Evolutionary conservation across 2,113 vertebrate species (phyloP).

Genomic region (Cricetomys ansorgei): DNA sequence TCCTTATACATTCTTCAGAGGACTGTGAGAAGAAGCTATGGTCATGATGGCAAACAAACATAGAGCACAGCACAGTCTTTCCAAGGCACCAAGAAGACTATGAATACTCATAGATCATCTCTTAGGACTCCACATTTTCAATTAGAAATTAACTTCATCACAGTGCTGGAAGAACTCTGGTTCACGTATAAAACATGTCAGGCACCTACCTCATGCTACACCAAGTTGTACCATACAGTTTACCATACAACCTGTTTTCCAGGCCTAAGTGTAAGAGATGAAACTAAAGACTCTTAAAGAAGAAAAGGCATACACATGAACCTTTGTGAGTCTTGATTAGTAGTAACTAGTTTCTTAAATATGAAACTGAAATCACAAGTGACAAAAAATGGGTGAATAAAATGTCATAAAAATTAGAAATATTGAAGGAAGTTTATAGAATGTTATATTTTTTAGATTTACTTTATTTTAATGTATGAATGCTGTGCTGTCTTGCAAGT

Average conservation of each 20-base stretch:
- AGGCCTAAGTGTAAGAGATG: not conserved
- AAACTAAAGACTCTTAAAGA: slow-evolving; percentile 2
- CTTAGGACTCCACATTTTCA: not conserved
- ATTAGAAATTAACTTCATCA: not conserved
- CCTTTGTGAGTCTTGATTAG: not conserved
- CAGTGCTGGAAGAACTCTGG: not conserved
- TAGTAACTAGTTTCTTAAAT: not conserved
- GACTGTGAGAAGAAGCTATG: not conserved
- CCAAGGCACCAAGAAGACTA: not conserved
- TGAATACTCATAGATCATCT: not conserved
- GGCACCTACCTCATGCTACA: not conserved
- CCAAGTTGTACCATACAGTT: too few species aligned
- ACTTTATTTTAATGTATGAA: not conserved
- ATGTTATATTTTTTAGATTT: not conserved
- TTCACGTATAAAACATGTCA: not conserved
- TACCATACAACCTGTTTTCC: not conserved
- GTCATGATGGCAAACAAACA: not conserved
- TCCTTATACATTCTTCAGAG: not conserved
- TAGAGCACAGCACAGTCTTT: not conserved
- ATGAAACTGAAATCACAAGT: not conserved
- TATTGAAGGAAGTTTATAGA: not conserved
- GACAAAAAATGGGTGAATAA: not conserved
- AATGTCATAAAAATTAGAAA: slow-evolving; percentile 14
- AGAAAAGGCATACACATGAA: not conserved
- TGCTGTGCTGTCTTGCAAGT: not conserved